These are phyloP conservation scores for Cephus runcator DNA, from an alignment of 2,888 invertebrate species.

Conservation along the genomic window DNA sequence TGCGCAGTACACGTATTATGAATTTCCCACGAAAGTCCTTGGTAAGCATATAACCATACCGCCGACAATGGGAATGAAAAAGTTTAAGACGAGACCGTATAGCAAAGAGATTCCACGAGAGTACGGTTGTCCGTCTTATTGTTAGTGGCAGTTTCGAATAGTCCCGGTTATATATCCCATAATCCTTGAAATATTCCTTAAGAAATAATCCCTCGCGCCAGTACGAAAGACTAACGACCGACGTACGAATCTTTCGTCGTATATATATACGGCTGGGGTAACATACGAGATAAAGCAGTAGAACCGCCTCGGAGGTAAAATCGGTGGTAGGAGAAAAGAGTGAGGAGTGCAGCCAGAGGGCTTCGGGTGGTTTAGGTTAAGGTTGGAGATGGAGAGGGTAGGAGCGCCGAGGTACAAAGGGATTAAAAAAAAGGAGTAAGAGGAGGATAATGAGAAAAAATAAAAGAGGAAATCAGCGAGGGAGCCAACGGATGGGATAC, in stretches of 20 bases:
- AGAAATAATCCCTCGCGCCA: too few species aligned
- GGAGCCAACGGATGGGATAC: conserved; percentile 3
- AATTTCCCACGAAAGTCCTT: not conserved
- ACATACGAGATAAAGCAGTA: conserved; percentile 37
- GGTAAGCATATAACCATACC: not conserved
- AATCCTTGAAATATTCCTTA: conserved; percentile 47
- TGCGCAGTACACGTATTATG: not conserved
- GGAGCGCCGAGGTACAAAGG: conserved; percentile 10
- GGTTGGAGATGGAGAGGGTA: conserved; percentile 9
- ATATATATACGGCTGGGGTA: not conserved
- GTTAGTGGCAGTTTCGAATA: not conserved
- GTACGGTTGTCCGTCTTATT: not conserved
- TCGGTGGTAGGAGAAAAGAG: conserved; percentile 14
- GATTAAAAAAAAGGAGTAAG: conserved; percentile 18
- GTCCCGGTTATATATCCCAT: conserved; percentile 4
- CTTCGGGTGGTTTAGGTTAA: not conserved
- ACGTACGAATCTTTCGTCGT: conserved; percentile 19
- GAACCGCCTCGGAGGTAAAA: conserved; percentile 26
- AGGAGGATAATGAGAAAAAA: conserved; percentile 27
- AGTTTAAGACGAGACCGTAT: not conserved
- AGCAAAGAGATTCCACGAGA: not conserved
- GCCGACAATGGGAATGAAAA: not conserved
- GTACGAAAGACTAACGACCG: conserved; percentile 19
- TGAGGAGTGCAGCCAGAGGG: not conserved
- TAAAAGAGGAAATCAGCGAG: conserved; percentile 26